These are phyloP conservation scores for Leptodactylus fuscus DNA, from an alignment of 2,113 vertebrate species.

Conservation along the genomic window DNA sequence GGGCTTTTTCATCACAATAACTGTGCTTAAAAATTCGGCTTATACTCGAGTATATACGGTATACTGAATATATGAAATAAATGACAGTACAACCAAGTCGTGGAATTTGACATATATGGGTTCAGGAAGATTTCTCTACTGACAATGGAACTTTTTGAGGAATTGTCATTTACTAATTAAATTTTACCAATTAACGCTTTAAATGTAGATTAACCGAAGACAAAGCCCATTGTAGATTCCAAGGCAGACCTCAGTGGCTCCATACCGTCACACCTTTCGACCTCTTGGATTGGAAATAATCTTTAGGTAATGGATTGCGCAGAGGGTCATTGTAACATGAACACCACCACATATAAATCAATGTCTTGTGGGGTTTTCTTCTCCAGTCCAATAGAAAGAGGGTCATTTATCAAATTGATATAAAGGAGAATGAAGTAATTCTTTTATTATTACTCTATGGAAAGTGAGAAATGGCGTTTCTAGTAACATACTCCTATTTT, in stretches of 20 bases:
- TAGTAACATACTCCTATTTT: neutral
- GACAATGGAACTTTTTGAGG: neutral
- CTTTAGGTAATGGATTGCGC: slow-evolving; percentile 44
- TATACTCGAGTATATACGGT: too few relatives aligned
- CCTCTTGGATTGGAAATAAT: slow-evolving; percentile 40
- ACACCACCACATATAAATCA: slow-evolving; percentile 41
- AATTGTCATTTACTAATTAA: neutral
- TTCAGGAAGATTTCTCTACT: neutral
- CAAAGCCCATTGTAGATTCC: neutral
- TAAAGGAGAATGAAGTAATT: slow-evolving; percentile 18
- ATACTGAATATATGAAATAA: neutral
- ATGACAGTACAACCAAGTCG: neutral
- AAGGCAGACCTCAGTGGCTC: neutral
- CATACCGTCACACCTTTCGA: slow-evolving; percentile 14
- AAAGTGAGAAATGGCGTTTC: neutral
- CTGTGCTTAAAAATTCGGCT: too few relatives aligned
- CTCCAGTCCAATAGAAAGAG: slow-evolving; percentile 4
- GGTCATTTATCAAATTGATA: slow-evolving; percentile 54
- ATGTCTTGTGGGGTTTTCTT: slow-evolving; percentile 34
- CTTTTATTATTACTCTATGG: neutral
- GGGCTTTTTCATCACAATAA: too few relatives aligned
- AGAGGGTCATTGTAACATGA: slow-evolving; percentile 54
- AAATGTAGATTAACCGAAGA: neutral
- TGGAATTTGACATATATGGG: neutral
- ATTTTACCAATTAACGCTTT: neutral